A percentile compares a stretch with the other conserved stretches of the same genome.
Evolutionary conservation across 2,888 invertebrate species (phyloP).

Genomic region (Ischnus inquisitorius): DNA sequence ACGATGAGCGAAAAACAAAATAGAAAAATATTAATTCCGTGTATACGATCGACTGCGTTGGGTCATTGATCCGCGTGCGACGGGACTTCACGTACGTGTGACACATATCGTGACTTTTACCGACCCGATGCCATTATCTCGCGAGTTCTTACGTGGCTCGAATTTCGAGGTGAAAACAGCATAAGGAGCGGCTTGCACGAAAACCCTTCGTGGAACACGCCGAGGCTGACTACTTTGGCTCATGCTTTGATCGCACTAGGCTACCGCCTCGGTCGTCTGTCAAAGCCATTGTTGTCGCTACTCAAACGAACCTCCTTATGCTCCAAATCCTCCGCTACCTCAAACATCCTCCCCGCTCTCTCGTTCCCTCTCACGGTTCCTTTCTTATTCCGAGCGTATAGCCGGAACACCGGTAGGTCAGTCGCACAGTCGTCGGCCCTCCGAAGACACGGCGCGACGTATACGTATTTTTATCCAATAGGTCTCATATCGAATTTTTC

Average conservation of each 20-base stretch:
- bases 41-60: neutral
- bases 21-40: no score
- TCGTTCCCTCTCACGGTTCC: neutral
- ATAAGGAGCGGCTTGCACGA: slow-evolving; percentile 32
- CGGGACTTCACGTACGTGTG: neutral
- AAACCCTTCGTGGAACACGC: slow-evolving; percentile 15
- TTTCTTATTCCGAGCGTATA: slow-evolving; percentile 13
- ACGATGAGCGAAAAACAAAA: neutral
- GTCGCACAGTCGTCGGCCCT: neutral
- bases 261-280: slow-evolving; percentile 53
- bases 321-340: slow-evolving; percentile 43
- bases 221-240: slow-evolving; percentile 14
- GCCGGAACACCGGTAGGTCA: neutral
- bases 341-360: slow-evolving; percentile 30
- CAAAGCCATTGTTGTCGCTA: slow-evolving; percentile 65
- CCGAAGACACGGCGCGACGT: neutral
- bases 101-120: neutral
- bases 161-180: slow-evolving; percentile 49
- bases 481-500: neutral
- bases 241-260: slow-evolving; percentile 57
- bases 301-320: slow-evolving; percentile 62
- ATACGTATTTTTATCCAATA: neutral
- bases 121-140: slow-evolving; percentile 11
- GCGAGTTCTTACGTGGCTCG: slow-evolving; percentile 12
- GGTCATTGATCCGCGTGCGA: neutral